phyloP scores from a whole-genome alignment of 2,888 invertebrate genomes.

The Pinctada fucata region DNA sequence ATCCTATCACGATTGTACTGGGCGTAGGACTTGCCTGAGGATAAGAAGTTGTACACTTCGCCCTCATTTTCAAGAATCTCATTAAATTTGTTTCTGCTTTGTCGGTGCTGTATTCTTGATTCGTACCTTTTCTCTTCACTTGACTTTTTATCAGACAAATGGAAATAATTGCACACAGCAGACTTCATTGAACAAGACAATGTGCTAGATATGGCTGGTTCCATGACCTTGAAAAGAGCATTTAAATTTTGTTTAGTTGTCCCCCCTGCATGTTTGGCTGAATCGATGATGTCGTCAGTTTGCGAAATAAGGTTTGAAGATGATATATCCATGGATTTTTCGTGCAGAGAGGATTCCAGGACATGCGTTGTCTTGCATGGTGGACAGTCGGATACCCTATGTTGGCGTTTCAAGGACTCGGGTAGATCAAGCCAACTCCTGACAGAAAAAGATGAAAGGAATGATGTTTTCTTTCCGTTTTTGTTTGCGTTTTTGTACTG shows the following conservation, averaged over 20 bases:
- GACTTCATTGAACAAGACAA: background rate
- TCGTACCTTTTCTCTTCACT: background rate
- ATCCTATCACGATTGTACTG: background rate
- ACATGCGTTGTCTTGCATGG: background rate
- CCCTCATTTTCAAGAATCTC: background rate
- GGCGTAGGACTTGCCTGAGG: slow-evolving; percentile 5
- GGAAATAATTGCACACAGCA: background rate
- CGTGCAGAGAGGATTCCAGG: background rate
- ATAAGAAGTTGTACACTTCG: background rate
- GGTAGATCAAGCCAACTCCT: background rate
- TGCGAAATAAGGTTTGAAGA: background rate
- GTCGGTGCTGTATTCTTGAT: background rate
- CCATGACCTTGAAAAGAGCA: background rate
- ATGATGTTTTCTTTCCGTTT: slow-evolving; percentile 3
- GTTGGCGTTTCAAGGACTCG: background rate
- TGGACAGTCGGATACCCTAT: background rate
- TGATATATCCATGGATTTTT: background rate
- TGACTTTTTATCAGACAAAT: background rate
- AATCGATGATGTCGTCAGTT: background rate
- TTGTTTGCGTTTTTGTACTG: slow-evolving; percentile 1
- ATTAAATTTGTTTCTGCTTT: background rate
- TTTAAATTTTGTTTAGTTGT: background rate
- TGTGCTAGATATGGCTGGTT: background rate
- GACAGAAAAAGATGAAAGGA: background rate
- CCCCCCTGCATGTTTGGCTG: background rate